Evolutionary conservation across 2,797 vertebrate species (phyloP), one percentile per base, ranked within the genome.

Genomic region (Iguana delicatissima): DNA sequence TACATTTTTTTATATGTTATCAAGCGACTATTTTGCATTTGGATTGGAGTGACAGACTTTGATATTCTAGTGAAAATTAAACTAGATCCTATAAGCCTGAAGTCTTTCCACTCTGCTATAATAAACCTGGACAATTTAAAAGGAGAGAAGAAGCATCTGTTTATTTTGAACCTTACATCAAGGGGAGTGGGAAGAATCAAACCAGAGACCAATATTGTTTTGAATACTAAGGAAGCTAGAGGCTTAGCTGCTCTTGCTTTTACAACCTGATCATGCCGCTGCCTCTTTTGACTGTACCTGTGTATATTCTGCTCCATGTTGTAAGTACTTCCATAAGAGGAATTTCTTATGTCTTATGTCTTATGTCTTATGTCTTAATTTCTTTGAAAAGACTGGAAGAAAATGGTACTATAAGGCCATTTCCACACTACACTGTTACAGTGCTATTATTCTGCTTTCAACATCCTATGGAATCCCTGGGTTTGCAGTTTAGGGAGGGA

Each of bases 121-220:
- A 81, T 76, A 81, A 72, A 57, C 13, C 24, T n/a, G 81, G 90
- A 59, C 91, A 90, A 92, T 35, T 89, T 55, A 64, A 72, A 46
- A 80, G 64, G 73, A 88, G 85, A 92, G 13, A 59, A 57, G 79
- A 84, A 35, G 7, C 91, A 90, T 42, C 46, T 92, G 86, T 94
- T 94, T 94, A 86, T 92, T 95, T 92, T 74, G 86, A 94, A 95
- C 90, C 32, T 73, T 50, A 73, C 89, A 96, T 59, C 93, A 62
- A 92, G 91, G 91, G 93, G 93, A 93, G 94, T 92, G 89, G 92
- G 52, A 13, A 42, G 26, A 94, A 95, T 85, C 57, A 91, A 94
- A 94, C 93, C 92, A 93, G 86, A 85, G 93, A 90, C 91, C 89
- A 89, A 0, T 95, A 94, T 91, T 82, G 69, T 90, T 91, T 93